Evolutionary conservation across 2,113 vertebrate species (phyloP).

Genomic region (Dicaeum eximium): DNA sequence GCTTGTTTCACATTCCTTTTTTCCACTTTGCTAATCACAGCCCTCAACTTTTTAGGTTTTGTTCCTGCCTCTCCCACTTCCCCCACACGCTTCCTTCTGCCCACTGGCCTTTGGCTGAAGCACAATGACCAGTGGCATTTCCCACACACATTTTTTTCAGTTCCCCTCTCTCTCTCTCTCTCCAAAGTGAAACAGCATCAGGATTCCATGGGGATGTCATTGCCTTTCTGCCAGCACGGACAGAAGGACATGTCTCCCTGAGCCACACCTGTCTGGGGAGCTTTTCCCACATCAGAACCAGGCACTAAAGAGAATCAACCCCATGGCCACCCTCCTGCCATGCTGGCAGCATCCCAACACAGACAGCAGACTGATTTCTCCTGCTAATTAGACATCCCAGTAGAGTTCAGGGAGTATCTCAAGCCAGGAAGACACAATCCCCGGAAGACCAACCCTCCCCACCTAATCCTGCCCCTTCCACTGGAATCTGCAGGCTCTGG

Average conservation of each 20-base stretch:
- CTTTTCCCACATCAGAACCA: not conserved
- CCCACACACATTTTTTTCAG: not conserved
- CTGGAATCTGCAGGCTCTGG: not conserved
- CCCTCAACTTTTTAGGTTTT: not conserved
- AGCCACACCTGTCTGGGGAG: not conserved
- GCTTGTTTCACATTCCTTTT: not conserved
- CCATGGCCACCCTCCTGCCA: not conserved
- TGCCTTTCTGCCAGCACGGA: accelerated
- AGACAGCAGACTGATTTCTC: not conserved
- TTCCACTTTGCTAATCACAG: not conserved
- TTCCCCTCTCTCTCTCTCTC: not conserved
- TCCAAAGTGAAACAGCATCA: not conserved
- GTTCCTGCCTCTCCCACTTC: slow-evolving; percentile 13
- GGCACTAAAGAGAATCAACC: not conserved
- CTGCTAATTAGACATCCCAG: not conserved
- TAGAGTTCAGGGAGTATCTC: not conserved
- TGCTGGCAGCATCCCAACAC: accelerated
- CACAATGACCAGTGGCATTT: not conserved
- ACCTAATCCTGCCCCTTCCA: not conserved
- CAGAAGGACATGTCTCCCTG: not conserved
- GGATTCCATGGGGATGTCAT: not conserved
- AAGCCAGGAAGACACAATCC: not conserved
- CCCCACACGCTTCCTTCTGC: not conserved
- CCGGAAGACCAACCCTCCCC: not conserved
- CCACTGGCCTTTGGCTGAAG: not conserved